Evolutionary conservation across 1,140 invertebrate species (phyloP).

Genomic region (Cyclargus thomasi): DNA sequence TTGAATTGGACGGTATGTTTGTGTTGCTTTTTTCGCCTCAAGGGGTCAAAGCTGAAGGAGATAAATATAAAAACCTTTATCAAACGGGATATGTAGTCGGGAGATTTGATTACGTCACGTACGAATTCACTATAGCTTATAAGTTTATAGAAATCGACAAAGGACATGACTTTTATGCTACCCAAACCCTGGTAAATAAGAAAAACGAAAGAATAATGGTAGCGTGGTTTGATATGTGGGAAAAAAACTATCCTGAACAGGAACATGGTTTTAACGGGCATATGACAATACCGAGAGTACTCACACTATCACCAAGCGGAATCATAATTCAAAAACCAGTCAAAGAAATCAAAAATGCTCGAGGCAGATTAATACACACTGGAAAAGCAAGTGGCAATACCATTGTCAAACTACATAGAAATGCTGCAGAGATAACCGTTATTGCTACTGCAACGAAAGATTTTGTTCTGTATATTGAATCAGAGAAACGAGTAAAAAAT

Average conservation of each 20-base stretch:
- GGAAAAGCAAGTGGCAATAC: conserved; percentile 29
- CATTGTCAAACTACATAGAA: conserved; percentile 34
- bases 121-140: conserved; percentile 38
- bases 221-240: conserved; percentile 67
- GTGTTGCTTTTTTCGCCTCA: conserved; percentile 64
- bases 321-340: conserved; percentile 48
- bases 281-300: conserved; percentile 48
- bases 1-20: conserved; percentile 46
- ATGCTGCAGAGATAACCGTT: conserved; percentile 42
- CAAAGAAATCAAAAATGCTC: conserved; percentile 29
- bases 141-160: conserved; percentile 57
- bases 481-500: conserved; percentile 24
- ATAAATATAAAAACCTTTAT: conserved; percentile 60
- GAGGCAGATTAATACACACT: conserved; percentile 25
- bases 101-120: conserved; percentile 47
- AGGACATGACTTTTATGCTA: conserved; percentile 67
- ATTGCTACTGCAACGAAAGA: conserved; percentile 25
- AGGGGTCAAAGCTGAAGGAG: conserved; percentile 50
- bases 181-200: conserved; percentile 52
- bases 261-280: conserved; percentile 51
- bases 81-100: conserved; percentile 64
- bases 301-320: conserved; percentile 34
- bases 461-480: conserved; percentile 40
- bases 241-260: conserved; percentile 48
- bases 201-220: conserved; percentile 43